Conservation (phyloP, 2,888 invertebrate species). For the Dicranocentrus wangi region DNA sequence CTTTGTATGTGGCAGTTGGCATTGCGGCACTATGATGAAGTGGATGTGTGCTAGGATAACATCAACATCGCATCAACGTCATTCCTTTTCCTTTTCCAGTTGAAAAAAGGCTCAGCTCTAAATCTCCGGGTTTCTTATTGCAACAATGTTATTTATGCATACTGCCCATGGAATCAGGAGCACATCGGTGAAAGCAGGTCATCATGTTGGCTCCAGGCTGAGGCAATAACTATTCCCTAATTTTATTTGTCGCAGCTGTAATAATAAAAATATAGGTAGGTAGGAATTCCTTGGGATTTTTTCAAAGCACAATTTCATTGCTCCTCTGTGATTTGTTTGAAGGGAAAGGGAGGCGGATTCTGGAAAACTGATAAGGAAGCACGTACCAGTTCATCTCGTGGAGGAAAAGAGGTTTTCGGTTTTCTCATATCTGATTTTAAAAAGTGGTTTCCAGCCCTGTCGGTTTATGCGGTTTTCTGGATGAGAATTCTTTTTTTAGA, state of each 20-base stretch:
- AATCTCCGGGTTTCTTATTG: not conserved
- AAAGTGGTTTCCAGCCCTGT: not conserved
- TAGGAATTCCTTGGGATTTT: not conserved
- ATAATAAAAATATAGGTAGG: not conserved
- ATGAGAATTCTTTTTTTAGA: too few relatives aligned
- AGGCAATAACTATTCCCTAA: not conserved
- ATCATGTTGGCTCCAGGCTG: not conserved
- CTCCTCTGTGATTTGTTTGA: not conserved
- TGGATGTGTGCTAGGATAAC: constrained; percentile 18
- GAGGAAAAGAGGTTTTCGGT: too few relatives aligned
- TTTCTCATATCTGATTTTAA: not conserved
- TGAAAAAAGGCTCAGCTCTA: not conserved
- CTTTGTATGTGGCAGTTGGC: not conserved
- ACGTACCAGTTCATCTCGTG: too few relatives aligned
- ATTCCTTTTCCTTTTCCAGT: not conserved
- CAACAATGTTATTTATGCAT: not conserved
- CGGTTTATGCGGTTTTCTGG: not conserved
- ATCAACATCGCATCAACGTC: constrained; percentile 3
- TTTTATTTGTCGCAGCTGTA: not conserved
- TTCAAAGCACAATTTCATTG: not conserved
- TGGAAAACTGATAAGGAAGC: not conserved
- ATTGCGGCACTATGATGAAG: constrained; percentile 20
- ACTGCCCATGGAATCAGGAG: not conserved
- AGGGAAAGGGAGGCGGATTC: not conserved
- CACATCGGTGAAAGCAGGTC: not conserved